A percentile compares a stretch with the other conserved stretches of the same genome.
These are phyloP conservation scores for Amphimedon queenslandica DNA, from an alignment of 37 sponge, comb jelly and placozoan genomes.

Conservation along the genomic window DNA sequence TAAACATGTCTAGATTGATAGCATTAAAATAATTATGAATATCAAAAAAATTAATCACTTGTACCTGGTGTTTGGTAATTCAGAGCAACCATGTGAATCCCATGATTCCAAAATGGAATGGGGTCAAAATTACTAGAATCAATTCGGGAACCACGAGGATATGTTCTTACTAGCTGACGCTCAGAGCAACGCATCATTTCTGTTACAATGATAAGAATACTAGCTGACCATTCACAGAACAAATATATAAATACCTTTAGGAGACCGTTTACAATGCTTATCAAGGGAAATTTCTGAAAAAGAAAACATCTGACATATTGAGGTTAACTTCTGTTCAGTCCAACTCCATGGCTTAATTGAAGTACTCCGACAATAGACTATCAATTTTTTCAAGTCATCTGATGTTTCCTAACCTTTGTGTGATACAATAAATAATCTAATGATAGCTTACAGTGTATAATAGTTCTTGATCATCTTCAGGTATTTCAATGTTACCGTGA, in stretches of 20 bases:
- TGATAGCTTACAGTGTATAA: conserved; percentile 4
- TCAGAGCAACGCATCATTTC: conserved; percentile 57
- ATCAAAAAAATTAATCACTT: neutral
- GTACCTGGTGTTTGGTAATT: conserved; percentile 74
- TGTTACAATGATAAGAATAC: neutral
- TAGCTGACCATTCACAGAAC: neutral
- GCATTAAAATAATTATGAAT: neutral
- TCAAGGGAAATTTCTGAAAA: conserved; percentile 56
- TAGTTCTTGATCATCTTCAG: conserved; percentile 54
- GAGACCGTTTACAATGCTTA: conserved; percentile 16
- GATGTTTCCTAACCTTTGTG: conserved; percentile 9
- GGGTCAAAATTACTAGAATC: conserved; percentile 77
- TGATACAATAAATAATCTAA: too few relatives aligned
- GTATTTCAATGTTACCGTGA: neutral
- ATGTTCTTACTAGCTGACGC: conserved; percentile 61
- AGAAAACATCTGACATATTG: conserved; percentile 72
- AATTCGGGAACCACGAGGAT: conserved; percentile 62
- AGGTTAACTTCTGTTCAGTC: conserved; percentile 25
- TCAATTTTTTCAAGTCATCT: conserved; percentile 31
- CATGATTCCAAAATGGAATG: conserved; percentile 58
- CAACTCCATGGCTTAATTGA: conserved; percentile 69
- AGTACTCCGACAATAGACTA: conserved; percentile 45
- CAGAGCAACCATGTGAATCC: conserved; percentile 75
- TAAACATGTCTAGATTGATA: conserved; percentile 29
- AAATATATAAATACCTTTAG: conserved; percentile 18